Conservation (phyloP, 2,888 invertebrate species). For the Eristalinus aeneus region DNA sequence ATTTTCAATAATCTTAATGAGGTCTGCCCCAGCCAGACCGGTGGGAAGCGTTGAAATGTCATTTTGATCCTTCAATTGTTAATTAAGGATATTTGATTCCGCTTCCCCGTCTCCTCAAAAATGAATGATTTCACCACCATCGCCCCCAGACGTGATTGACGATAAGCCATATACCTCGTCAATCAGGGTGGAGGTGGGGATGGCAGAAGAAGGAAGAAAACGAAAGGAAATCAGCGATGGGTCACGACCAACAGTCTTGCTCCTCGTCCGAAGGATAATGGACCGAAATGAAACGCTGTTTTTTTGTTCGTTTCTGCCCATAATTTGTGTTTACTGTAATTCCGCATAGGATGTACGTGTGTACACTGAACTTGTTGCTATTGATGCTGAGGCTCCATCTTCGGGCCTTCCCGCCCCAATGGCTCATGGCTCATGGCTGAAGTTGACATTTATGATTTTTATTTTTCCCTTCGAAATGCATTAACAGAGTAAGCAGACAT, state of each 20-base stretch:
- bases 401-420: neutral
- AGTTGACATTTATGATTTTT: neutral
- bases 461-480: neutral
- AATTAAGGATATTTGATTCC: conserved; percentile 16
- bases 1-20: conserved; percentile 27
- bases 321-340: conserved; percentile 15
- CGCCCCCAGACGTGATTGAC: neutral
- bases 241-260: neutral
- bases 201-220: neutral
- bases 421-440: neutral
- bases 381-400: neutral
- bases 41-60: neutral
- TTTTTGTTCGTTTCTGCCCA: too few relatives aligned
- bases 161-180: neutral
- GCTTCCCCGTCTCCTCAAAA: neutral
- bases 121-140: neutral
- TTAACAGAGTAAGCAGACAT: conserved; percentile 4
- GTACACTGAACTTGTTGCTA: neutral
- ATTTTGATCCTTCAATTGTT: conserved; percentile 15
- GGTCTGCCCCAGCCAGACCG: neutral
- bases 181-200: neutral
- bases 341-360: neutral
- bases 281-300: neutral
- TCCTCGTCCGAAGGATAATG: neutral
- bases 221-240: neutral